Evolutionary conservation across 2,888 invertebrate species (phyloP).

Genomic region (Acleris sparsana): DNA sequence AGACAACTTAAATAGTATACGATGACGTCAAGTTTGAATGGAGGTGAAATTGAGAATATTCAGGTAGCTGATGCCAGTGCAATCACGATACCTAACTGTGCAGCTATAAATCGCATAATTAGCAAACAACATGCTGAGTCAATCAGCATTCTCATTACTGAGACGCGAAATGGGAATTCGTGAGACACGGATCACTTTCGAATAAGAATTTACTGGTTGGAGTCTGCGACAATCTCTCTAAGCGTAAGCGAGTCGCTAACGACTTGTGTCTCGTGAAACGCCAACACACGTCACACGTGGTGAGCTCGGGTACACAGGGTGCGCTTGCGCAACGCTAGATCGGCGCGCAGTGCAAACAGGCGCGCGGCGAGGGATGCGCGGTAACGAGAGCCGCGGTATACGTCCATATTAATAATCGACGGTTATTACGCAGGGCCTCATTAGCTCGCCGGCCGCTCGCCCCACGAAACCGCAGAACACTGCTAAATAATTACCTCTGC

Average conservation of each 20-base stretch:
- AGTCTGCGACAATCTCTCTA: conserved; percentile 57
- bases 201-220: conserved; percentile 66
- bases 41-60: conserved; percentile 60
- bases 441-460: conserved; percentile 70
- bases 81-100: conserved; percentile 48
- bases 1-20: conserved; percentile 48
- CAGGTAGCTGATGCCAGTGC: conserved; percentile 37
- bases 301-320: conserved; percentile 12
- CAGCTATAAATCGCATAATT: conserved; percentile 63
- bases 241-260: conserved; percentile 25
- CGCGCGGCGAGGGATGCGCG: conserved; percentile 48
- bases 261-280: conserved; percentile 13
- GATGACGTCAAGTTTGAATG: conserved; percentile 45
- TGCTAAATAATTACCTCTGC: conserved; percentile 77
- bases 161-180: conserved; percentile 62
- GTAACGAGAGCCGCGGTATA: conserved; percentile 67
- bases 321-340: conserved; percentile 29
- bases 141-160: conserved; percentile 65
- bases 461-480: conserved; percentile 78
- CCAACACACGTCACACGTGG: conserved; percentile 21
- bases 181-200: conserved; percentile 67
- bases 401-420: conserved; percentile 77
- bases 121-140: conserved; percentile 60
- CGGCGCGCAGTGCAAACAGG: conserved; percentile 28
- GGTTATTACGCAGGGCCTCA: conserved; percentile 76